Evolutionary conservation across 2,113 vertebrate genomes (phyloP).

Genomic region (Hemibagrus wyckioides): DNA sequence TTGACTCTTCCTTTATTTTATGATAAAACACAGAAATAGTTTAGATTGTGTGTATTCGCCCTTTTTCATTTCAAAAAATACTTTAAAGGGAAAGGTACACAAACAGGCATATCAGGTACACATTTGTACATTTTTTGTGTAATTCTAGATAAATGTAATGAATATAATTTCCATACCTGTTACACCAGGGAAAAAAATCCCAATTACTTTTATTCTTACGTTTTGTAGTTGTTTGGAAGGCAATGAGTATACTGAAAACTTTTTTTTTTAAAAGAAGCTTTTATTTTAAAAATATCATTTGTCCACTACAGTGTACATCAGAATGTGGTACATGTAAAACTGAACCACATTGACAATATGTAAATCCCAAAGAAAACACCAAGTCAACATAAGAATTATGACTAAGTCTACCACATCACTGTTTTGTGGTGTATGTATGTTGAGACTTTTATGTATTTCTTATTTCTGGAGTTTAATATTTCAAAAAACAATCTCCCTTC

Average conservation of each 20-base stretch:
- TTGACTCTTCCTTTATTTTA: too few relatives aligned
- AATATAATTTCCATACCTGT: too few relatives aligned
- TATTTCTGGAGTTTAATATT: background rate
- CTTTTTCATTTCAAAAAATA: too few relatives aligned
- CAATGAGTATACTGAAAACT: conserved; percentile 2
- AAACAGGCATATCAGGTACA: too few relatives aligned
- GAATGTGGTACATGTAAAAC: background rate
- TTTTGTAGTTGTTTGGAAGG: background rate
- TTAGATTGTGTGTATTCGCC: too few relatives aligned
- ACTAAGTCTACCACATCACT: too few relatives aligned
- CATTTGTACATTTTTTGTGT: too few relatives aligned
- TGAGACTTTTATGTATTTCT: background rate
- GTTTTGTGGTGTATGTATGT: background rate
- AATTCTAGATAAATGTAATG: too few relatives aligned
- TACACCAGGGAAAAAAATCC: too few relatives aligned
- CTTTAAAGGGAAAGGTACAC: too few relatives aligned
- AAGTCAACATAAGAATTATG: too few relatives aligned
- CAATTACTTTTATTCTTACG: background rate
- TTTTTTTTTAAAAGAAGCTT: background rate
- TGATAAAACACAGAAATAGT: too few relatives aligned
- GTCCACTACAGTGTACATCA: background rate
- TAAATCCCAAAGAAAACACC: background rate
- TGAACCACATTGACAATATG: background rate
- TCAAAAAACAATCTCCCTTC: background rate
- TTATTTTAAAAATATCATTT: background rate